These are phyloP conservation scores for Porites lutea DNA, from an alignment of 64 coral and sea anemone species.

Conservation along the genomic window DNA sequence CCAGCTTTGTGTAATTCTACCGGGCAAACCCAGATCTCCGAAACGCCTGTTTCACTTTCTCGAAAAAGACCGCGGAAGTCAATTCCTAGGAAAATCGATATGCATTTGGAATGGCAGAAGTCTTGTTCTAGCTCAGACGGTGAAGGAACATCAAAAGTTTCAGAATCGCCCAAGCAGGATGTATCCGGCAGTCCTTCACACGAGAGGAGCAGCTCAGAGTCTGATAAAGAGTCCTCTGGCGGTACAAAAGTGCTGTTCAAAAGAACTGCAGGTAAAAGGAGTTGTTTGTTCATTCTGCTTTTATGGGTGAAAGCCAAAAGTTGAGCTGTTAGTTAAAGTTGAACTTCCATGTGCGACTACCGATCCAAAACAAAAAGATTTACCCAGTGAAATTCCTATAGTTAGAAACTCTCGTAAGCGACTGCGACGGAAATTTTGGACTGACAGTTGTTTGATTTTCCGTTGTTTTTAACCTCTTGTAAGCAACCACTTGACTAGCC, in stretches of 20 bases:
- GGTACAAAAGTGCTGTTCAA: constrained; percentile 16
- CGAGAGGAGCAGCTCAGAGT: not conserved
- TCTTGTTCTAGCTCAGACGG: no score
- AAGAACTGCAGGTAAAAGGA: constrained; percentile 14
- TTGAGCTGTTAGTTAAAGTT: no score
- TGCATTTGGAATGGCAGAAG: not conserved
- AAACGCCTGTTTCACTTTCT: not conserved
- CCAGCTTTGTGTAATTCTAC: not conserved
- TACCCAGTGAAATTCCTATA: no score
- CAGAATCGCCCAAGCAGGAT: not conserved
- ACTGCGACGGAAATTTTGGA: no score
- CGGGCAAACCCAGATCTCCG: not conserved
- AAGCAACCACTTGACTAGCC: no score
- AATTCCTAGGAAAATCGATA: constrained; percentile 20
- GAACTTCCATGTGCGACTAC: no score
- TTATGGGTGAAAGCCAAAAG: not conserved
- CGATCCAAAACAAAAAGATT: no score
- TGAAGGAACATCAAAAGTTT: not conserved
- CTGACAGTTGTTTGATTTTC: no score
- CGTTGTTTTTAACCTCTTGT: no score
- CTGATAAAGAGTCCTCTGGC: not conserved
- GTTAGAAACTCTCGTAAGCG: no score
- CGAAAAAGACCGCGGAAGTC: constrained; percentile 44
- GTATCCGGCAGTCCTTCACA: not conserved
- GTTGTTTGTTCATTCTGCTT: not conserved